Evolutionary conservation across 2,113 vertebrate species (phyloP).

Genomic region (Catagonus wagneri): DNA sequence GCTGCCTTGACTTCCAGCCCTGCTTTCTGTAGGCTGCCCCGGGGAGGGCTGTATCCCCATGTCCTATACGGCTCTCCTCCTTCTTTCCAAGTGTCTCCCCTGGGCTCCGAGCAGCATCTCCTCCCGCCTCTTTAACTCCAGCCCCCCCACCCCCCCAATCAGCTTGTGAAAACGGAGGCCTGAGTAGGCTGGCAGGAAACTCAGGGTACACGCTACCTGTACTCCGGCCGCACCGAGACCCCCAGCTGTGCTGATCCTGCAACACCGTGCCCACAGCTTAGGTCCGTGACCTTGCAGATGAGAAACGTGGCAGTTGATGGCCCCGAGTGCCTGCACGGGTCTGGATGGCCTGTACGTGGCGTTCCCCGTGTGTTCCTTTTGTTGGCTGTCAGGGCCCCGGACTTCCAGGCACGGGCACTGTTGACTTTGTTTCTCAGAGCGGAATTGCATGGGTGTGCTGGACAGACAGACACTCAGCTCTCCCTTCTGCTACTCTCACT

Average conservation of each 20-base stretch:
- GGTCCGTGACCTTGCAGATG: too few species aligned
- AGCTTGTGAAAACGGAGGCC: neutral
- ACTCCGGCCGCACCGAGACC: neutral
- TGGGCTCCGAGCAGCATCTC: neutral
- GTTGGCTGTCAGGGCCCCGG: neutral
- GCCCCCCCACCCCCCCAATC: accelerated
- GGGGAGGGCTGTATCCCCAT: neutral
- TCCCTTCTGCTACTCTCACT: neutral
- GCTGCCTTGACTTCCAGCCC: neutral
- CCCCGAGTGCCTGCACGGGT: neutral
- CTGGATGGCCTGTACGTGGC: neutral
- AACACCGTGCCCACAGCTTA: too few species aligned
- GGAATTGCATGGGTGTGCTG: neutral
- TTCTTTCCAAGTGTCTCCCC: neutral
- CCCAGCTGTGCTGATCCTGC: neutral
- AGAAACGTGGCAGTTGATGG: neutral
- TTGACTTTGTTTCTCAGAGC: neutral
- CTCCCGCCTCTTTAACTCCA: neutral
- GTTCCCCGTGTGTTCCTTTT: neutral
- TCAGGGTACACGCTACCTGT: neutral
- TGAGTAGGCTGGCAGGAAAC: too few species aligned
- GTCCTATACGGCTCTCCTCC: too few species aligned
- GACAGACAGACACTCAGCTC: too few species aligned
- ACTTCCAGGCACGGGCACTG: neutral
- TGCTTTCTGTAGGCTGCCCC: neutral